Conservation (phyloP, 2,113 vertebrate species). For the Catharus bicknelli region DNA sequence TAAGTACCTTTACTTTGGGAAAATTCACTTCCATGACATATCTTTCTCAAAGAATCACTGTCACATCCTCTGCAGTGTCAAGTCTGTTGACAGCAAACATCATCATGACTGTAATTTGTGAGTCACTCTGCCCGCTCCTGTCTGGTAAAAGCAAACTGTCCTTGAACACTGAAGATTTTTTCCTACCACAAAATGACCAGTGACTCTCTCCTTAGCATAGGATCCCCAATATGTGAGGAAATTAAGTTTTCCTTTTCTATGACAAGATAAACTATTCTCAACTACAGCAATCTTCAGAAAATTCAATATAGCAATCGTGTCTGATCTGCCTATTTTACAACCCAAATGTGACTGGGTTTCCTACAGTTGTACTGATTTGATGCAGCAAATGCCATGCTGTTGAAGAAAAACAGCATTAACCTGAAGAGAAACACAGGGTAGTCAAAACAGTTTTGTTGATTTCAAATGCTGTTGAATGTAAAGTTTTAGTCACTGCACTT, state of each 20-base stretch:
- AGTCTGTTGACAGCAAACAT: slow-evolving; percentile 7
- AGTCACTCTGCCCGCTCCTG: slow-evolving; percentile 28
- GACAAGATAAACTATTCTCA: not conserved
- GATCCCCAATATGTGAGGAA: not conserved
- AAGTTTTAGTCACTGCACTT: not conserved
- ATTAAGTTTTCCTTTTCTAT: not conserved
- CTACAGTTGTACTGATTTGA: not conserved
- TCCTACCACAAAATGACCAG: not conserved
- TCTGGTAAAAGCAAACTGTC: not conserved
- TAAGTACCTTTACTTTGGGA: not conserved
- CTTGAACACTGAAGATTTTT: slow-evolving; percentile 7
- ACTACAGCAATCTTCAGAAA: not conserved
- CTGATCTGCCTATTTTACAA: slow-evolving; percentile 11
- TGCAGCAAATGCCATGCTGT: not conserved
- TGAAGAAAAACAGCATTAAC: not conserved
- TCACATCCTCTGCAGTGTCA: slow-evolving; percentile 31
- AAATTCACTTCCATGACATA: slow-evolving; percentile 1
- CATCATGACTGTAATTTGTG: slow-evolving; percentile 15
- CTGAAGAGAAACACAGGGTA: not conserved
- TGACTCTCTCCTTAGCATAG: not conserved
- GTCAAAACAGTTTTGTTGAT: not conserved
- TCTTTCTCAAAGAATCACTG: slow-evolving; percentile 42
- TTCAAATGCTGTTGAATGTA: not conserved
- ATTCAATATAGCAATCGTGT: not conserved
- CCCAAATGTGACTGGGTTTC: not conserved